Base-by-base conservation (phyloP, 2,797 vertebrate species). In the Microhierax caerulescens region DNA sequence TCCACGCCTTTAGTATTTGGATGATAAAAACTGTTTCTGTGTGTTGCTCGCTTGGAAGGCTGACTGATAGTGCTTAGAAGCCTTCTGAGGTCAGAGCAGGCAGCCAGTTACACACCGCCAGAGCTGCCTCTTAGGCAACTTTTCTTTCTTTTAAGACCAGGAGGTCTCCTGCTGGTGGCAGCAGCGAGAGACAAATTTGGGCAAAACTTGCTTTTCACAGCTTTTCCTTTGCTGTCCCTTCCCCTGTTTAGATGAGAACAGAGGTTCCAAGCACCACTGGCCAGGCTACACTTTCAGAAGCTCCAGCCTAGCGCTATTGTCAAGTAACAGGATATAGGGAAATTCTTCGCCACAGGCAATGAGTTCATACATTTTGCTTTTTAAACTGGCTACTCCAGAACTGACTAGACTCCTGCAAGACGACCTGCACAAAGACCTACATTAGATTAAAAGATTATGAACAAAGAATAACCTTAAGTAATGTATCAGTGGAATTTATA, bases 121-220 rank as follows among this genome's bases (percentile, higher is more conserved):
- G 25, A 86, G 77, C 9, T 23, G 51, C 67, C 83, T 87, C 60
- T 51, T n/a, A 37, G 72, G 63, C 34, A 76, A 82, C 54, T 88
- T 25, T 43, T 27, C 53, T 47, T 67, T 24, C 83, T 57, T 61
- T 34, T 23, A 50, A 21, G 23, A 54, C 30, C 25, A 8, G 18
- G 65, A 65, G 83, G 3, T 60, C 65, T 90, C 88, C 92, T 95
- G 83, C 86, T 90, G 75, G 87, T 86, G 92, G 92, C 92, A 96
- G 81, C 92, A 92, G 67, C 13, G 72, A 95, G 74, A 41, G 64
- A 90, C 48, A 91, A 87, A 87, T 70, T 41, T 85, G 85, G 85
- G 56, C 72, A 94, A 73, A 94, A 69, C 39, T 69, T 63, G 67
- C 51, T 69, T 73, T 85, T 56, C 50, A 93, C 8, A 0, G 32